Evolutionary conservation across 1,140 invertebrate genomes (phyloP).

Genomic region (Drosophila navojoa): DNA sequence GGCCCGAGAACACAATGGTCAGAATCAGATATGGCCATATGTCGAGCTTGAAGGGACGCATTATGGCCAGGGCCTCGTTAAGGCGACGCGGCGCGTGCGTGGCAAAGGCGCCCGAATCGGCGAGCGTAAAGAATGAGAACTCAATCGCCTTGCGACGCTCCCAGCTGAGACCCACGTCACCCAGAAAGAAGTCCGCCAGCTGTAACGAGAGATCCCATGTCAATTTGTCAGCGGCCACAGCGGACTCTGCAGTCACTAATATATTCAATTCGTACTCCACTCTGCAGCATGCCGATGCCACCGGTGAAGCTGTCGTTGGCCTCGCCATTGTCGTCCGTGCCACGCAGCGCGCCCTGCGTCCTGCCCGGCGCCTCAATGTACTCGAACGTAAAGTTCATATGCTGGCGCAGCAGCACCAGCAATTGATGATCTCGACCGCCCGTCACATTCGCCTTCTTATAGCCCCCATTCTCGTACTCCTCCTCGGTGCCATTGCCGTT

Average conservation of each 20-base stretch:
- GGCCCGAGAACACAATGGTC: slow-evolving; percentile 85
- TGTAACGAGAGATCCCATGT: slow-evolving; percentile 60
- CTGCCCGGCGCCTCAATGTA: slow-evolving; percentile 89
- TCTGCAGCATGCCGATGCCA: slow-evolving; percentile 88
- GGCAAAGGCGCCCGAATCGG: slow-evolving; percentile 89
- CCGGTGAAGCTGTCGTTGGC: slow-evolving; percentile 88
- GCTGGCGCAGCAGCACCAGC: slow-evolving; percentile 86
- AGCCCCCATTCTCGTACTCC: slow-evolving; percentile 42
- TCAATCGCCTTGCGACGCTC: slow-evolving; percentile 88
- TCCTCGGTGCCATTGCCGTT: slow-evolving; percentile 9
- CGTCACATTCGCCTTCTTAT: slow-evolving; percentile 86
- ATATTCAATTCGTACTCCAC: slow-evolving; percentile 84
- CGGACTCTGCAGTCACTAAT: not conserved
- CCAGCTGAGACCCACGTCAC: slow-evolving; percentile 88
- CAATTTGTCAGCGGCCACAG: slow-evolving; percentile 3
- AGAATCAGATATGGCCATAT: slow-evolving; percentile 86
- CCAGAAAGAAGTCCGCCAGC: slow-evolving; percentile 89
- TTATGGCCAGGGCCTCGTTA: slow-evolving; percentile 88
- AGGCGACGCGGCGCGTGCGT: slow-evolving; percentile 88
- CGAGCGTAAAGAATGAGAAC: slow-evolving; percentile 89
- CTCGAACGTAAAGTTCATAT: slow-evolving; percentile 88
- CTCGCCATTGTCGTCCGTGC: slow-evolving; percentile 83
- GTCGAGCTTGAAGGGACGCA: slow-evolving; percentile 88
- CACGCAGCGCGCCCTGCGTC: slow-evolving; percentile 87
- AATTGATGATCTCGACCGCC: slow-evolving; percentile 89